A percentile compares a stretch with the other conserved stretches of the same genome.
Evolutionary conservation across 2,113 vertebrate genomes (phyloP).

Genomic region (Numenius arquata): DNA sequence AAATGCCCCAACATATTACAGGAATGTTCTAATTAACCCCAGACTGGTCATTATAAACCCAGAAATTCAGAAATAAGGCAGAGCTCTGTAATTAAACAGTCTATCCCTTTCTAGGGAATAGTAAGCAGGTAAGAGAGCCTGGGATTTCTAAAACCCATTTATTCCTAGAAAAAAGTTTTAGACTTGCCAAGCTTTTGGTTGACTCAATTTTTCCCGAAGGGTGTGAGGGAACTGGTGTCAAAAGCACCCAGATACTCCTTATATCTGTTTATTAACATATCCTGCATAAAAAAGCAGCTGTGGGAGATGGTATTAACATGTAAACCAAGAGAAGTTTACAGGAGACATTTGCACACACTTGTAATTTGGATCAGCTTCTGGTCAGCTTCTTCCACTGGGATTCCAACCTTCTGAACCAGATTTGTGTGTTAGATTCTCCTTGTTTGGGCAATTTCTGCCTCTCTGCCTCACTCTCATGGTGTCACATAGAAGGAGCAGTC

Average conservation of each 20-base stretch:
- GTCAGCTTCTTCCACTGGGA: background rate
- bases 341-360: background rate
- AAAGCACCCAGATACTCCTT: background rate
- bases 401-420: background rate
- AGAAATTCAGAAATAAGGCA: background rate
- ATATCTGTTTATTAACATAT: background rate
- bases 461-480: background rate
- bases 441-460: background rate
- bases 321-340: background rate
- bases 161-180: background rate
- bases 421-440: background rate
- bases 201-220: background rate
- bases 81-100: background rate
- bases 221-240: background rate
- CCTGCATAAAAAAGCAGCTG: background rate
- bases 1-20: background rate
- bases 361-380: background rate
- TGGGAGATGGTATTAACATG: background rate
- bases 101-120: background rate
- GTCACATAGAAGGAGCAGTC: background rate
- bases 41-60: background rate
- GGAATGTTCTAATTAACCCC: slow-evolving; percentile 40
- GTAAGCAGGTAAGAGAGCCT: background rate
- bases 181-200: background rate
- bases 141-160: background rate